Evolutionary conservation across 2,797 vertebrate species (phyloP), one percentile per base, ranked within the genome.

Genomic region (Lepus townsendii): DNA sequence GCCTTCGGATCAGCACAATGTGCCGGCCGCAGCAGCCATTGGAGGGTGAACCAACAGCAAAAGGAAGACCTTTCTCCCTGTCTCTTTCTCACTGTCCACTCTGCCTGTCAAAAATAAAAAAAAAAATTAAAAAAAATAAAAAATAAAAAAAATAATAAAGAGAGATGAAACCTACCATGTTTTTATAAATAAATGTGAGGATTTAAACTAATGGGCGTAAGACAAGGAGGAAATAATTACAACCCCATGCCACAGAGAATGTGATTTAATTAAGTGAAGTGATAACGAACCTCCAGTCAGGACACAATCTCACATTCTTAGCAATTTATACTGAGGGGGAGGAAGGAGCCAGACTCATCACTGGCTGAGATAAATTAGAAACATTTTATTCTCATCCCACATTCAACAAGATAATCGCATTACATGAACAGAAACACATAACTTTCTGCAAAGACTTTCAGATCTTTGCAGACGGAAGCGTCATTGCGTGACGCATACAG

Each of bases 191-290:
- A 95, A 93, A 96, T 85, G 79, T 84, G 80, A 96, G 73, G 30
- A 90, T 89, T 92, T 95, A 72, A 96, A 94, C 68, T 96, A 94
- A 77, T 84, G 78, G 91, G 32, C 80, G 83, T 84, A 89, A 96
- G 62, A 52, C 71, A 91, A 54, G 83, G 80, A 97, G 97, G 83
- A 94, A 94, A 89, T 80, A 97, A 95, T 97, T 96, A 96, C 73
- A 95, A 94, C 62, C 38, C 71, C 38, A 93, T 95, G 73, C 84
- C 93, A 97, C 16, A 50, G 69, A 97, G 42, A 96, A 95, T 80
- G 78, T 96, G 96, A 97, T 96, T 98, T 97, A 96, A 96, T 98
- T 96, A 97, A 71, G 77, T 66, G 19, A 97, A 97, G 97, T 75
- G 91, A 96, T 97, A 94, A 95, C 85, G 96, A 92, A 93, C 73